Conservation (phyloP, 2,113 vertebrate genomes). For the Xenus cinereus region DNA sequence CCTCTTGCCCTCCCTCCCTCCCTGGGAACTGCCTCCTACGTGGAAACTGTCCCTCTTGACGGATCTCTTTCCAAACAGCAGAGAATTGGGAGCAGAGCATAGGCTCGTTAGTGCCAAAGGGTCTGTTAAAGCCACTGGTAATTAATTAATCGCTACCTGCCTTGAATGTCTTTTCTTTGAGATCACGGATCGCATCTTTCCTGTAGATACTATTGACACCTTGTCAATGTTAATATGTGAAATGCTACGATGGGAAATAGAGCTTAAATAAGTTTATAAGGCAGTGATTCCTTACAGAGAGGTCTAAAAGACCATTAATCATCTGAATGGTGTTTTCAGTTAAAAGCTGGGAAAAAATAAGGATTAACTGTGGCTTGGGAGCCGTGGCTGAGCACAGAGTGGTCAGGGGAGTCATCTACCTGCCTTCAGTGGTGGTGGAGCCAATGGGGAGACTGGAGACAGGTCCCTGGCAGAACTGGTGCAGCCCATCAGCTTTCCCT, state of each 20-base stretch:
- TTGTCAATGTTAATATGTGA: background rate
- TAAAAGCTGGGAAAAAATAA: background rate
- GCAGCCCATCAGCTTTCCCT: background rate
- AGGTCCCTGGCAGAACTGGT: background rate
- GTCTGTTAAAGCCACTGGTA: conserved; percentile 1
- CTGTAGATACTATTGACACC: background rate
- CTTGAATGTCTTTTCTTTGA: background rate
- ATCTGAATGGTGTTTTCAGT: background rate
- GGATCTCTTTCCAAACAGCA: conserved; percentile 11
- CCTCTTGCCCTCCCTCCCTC: conserved; percentile 51
- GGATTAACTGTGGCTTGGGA: background rate
- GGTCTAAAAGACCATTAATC: background rate
- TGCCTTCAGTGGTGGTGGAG: background rate
- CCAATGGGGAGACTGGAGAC: background rate
- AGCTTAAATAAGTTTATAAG: background rate
- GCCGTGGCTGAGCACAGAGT: accelerated
- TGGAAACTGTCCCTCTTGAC: background rate
- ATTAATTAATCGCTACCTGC: background rate
- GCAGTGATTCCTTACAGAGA: background rate
- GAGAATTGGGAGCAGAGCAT: background rate
- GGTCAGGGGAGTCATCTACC: background rate
- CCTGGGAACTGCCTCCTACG: conserved; percentile 34
- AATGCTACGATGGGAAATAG: background rate
- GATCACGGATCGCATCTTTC: background rate
- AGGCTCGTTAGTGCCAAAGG: background rate